These are phyloP conservation scores for Pocillopora meandrina DNA, from an alignment of 92 coral and sea anemone genomes.

Conservation along the genomic window DNA sequence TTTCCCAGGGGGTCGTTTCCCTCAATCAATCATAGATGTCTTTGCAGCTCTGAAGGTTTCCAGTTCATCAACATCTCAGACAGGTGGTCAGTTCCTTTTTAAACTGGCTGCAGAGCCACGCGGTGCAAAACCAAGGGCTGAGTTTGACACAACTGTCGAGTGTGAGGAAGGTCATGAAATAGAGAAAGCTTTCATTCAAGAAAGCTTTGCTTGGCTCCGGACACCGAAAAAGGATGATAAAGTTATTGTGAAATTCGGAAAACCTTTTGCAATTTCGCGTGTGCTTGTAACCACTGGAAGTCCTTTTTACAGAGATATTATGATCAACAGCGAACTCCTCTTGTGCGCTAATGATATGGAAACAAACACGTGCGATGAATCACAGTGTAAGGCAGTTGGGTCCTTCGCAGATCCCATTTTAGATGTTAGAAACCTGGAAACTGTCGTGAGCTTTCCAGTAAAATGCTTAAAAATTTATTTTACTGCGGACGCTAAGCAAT, in stretches of 20 bases:
- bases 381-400: slow-evolving; percentile 28
- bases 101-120: slow-evolving; percentile 7
- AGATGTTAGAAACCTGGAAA: slow-evolving; percentile 13
- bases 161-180: slow-evolving; percentile 15
- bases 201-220: slow-evolving; percentile 50
- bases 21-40: neutral
- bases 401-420: slow-evolving; percentile 40
- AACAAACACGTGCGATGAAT: slow-evolving; percentile 23
- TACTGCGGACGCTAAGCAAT: slow-evolving; percentile 7
- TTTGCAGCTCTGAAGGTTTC: neutral
- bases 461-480: slow-evolving; percentile 47
- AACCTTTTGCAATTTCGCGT: slow-evolving; percentile 34
- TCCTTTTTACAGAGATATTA: slow-evolving; percentile 41
- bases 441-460: slow-evolving; percentile 1
- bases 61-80: slow-evolving; percentile 5
- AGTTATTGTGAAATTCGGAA: slow-evolving; percentile 37
- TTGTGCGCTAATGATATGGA: slow-evolving; percentile 11
- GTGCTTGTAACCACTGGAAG: slow-evolving; percentile 48
- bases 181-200: slow-evolving; percentile 41
- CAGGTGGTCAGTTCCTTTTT: neutral
- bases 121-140: slow-evolving; percentile 45
- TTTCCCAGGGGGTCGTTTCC: slow-evolving; percentile 24
- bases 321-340: slow-evolving; percentile 12
- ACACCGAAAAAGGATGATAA: slow-evolving; percentile 39
- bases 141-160: slow-evolving; percentile 19